Conservation (phyloP, 1,140 invertebrate species). For the Drosophila asahinai region DNA sequence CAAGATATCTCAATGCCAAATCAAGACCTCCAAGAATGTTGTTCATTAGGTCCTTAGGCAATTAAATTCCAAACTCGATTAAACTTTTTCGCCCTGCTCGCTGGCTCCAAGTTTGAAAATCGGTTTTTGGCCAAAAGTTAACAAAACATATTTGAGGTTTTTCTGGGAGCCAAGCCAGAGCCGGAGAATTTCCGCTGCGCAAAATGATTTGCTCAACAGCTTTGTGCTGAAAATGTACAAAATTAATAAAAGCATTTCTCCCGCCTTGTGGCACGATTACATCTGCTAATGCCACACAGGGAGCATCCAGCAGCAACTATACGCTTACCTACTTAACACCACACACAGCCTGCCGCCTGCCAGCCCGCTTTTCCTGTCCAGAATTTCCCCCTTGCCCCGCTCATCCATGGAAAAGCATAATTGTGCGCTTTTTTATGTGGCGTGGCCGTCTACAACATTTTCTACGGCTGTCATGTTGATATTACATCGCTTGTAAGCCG, state of each 20-base stretch:
- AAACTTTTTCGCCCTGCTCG: slow-evolving; percentile 30
- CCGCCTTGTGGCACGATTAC: slow-evolving; percentile 60
- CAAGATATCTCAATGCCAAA: slow-evolving; percentile 13
- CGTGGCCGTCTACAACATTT: slow-evolving; percentile 72
- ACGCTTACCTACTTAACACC: slow-evolving; percentile 60
- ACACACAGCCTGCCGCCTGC: slow-evolving; percentile 22
- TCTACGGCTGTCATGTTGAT: slow-evolving; percentile 77
- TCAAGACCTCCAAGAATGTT: slow-evolving; percentile 21
- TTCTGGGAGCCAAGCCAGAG: slow-evolving; percentile 1
- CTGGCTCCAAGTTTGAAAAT: neutral
- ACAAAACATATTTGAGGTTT: slow-evolving; percentile 42
- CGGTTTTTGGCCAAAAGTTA: slow-evolving; percentile 6
- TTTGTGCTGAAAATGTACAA: slow-evolving; percentile 63
- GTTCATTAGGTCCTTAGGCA: slow-evolving; percentile 46
- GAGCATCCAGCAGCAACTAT: slow-evolving; percentile 23
- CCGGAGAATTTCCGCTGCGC: slow-evolving; percentile 44
- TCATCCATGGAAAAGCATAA: slow-evolving; percentile 60
- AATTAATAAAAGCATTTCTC: slow-evolving; percentile 76
- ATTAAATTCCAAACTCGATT: slow-evolving; percentile 45
- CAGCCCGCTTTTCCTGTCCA: slow-evolving; percentile 12
- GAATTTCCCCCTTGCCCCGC: slow-evolving; percentile 18
- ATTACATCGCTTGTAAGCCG: slow-evolving; percentile 78
- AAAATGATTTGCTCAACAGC: slow-evolving; percentile 45
- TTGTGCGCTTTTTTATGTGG: slow-evolving; percentile 77
- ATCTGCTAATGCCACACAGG: slow-evolving; percentile 51